phyloP scores from a whole-genome alignment of 2,113 vertebrate genomes.

The Carollia perspicillata region DNA sequence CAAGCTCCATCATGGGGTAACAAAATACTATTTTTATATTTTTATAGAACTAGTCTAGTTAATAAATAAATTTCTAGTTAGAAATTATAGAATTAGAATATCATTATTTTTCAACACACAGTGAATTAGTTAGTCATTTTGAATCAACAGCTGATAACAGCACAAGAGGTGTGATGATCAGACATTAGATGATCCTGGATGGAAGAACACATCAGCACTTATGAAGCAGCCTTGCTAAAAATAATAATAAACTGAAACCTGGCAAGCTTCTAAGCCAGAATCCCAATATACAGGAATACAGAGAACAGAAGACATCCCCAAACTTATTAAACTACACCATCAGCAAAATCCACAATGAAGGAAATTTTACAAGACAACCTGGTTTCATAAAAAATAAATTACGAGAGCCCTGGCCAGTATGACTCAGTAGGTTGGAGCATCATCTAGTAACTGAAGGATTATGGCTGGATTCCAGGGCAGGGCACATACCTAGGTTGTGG shows the following conservation, averaged over 20 bases:
- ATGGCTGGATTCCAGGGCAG: too few relatives aligned
- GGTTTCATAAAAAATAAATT: neutral
- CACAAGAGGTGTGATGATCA: neutral
- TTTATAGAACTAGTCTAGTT: neutral
- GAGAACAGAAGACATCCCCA: neutral
- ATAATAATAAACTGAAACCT: neutral
- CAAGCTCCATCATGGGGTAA: neutral
- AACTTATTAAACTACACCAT: neutral
- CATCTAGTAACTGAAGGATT: too few relatives aligned
- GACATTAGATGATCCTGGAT: neutral
- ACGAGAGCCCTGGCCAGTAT: neutral
- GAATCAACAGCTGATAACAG: neutral
- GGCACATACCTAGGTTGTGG: too few relatives aligned
- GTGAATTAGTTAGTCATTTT: neutral
- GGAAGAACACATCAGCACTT: neutral
- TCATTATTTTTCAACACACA: neutral
- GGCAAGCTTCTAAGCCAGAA: neutral
- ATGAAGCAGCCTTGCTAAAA: neutral
- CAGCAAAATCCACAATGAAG: neutral
- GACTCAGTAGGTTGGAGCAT: too few relatives aligned
- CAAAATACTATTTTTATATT: neutral
- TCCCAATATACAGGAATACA: neutral
- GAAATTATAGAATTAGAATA: neutral
- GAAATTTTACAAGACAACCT: neutral
- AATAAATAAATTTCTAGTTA: neutral